Base-by-base conservation (phyloP, 2,888 invertebrate genomes). In the Mesoligia furuncula region DNA sequence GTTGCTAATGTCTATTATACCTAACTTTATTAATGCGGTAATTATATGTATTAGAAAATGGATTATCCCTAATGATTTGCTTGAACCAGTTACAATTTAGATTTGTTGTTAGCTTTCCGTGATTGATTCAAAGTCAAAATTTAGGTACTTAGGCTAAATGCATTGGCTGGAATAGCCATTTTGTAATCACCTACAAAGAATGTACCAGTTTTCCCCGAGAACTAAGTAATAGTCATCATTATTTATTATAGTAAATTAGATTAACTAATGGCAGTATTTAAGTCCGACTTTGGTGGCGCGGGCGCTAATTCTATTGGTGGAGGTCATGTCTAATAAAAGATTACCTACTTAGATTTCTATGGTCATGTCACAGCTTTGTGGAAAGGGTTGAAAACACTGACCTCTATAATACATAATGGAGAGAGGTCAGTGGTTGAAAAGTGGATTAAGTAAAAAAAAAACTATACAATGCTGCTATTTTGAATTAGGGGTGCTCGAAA, bases 1-100 rank as follows among this genome's bases (percentile, higher is more conserved):
- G 27, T 69, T 48, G 36, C 66, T 36, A 57, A 54, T 84, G 31
- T 73, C 59, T 57, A 76, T 59, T 70, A 42, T 31, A 31, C 31
- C 31, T 51, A 51, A 31, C 27, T 70, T 75, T 80, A 48, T n/a
- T 67, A 24, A 67, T 11, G 51, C n/a, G 67, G 73, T 68, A 72
- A 72, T 61, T 42, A 61, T 45, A 31, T 67, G 36, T 36, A 45
- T 31, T 67, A 36, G 17, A 71, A 74, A 71, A 71, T 75, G 57
- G 54, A 72, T 84, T 78, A 51, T 76, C 71, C 74, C 45, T 71
- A 59, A 70, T 68, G 66, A 59, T 68, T 72, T 71, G 20, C 20
- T 51, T 62, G 51, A 59, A 59, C 62, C 15, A 20, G 65, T 61
- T 57, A 57, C 13, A 59, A 31, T 73, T n/a, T 59, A 65, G 20